Percentiles rank a stretch among this genome's conserved stretches.
phyloP scores from a whole-genome alignment of 2,113 vertebrate genomes.

The Xenopus laevis region DNA sequence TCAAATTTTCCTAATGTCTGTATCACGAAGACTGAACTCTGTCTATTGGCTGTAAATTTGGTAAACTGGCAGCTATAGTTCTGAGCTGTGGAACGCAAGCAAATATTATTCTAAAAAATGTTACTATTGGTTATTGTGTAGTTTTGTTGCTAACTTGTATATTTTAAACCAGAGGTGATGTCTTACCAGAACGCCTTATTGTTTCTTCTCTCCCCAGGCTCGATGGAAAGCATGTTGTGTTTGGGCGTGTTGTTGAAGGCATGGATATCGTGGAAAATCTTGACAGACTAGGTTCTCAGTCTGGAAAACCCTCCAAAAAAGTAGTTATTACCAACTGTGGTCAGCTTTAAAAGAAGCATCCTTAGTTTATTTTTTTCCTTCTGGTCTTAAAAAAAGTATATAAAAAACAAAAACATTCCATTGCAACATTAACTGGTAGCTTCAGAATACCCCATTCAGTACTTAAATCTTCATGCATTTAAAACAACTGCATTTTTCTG shows the following conservation, averaged over 20 bases:
- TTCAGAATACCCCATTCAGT: slow-evolving; percentile 9
- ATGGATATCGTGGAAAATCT: slow-evolving; percentile 71
- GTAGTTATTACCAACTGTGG: slow-evolving; percentile 79
- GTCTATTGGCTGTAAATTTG: too few species aligned
- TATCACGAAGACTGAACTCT: too few species aligned
- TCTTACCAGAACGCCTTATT: not conserved
- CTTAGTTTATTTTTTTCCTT: not conserved
- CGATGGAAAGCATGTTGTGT: slow-evolving; percentile 90
- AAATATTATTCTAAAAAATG: too few species aligned
- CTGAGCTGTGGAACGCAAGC: too few species aligned
- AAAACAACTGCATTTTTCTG: slow-evolving; percentile 21
- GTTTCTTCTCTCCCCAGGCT: slow-evolving; percentile 67
- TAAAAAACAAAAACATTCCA: slow-evolving; percentile 62
- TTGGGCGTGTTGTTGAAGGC: slow-evolving; percentile 79
- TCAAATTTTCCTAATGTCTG: too few species aligned
- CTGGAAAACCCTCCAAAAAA: slow-evolving; percentile 73
- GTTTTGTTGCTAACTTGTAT: too few species aligned
- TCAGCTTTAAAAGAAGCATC: slow-evolving; percentile 64
- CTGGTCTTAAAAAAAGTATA: slow-evolving; percentile 30
- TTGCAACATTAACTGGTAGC: slow-evolving; percentile 49
- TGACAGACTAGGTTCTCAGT: slow-evolving; percentile 67
- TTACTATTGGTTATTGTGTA: too few species aligned
- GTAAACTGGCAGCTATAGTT: too few species aligned
- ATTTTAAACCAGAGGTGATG: not conserved
- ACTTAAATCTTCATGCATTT: slow-evolving; percentile 7